These are phyloP conservation scores for Ellobium chinense DNA, from an alignment of 2,888 invertebrate genomes.

Conservation along the genomic window DNA sequence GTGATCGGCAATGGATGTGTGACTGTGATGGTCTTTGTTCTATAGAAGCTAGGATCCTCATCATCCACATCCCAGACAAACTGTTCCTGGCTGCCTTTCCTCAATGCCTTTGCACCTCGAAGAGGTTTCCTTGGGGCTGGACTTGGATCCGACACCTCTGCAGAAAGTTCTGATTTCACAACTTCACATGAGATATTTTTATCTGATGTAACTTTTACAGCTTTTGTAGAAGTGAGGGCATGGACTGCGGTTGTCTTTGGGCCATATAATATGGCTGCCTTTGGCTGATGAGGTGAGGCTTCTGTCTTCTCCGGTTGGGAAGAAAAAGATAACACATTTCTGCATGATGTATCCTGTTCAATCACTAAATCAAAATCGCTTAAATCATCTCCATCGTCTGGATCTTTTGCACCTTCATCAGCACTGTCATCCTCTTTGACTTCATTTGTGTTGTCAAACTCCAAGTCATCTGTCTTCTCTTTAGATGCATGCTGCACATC, in stretches of 20 bases:
- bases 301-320: neutral
- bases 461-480: too few relatives aligned
- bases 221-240: neutral
- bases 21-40: neutral
- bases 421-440: neutral
- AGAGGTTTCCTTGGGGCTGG: slow-evolving; percentile 24
- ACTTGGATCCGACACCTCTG: neutral
- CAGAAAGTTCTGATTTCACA: neutral
- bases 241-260: too few relatives aligned
- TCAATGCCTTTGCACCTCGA: slow-evolving; percentile 39
- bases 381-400: slow-evolving; percentile 29
- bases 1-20: neutral
- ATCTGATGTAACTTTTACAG: too few relatives aligned
- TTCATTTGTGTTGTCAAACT: neutral
- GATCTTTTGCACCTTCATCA: slow-evolving; percentile 22
- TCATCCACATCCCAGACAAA: slow-evolving; percentile 55
- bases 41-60: slow-evolving; percentile 3
- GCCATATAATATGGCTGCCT: neutral
- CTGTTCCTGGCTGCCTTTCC: slow-evolving; percentile 40
- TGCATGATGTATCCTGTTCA: slow-evolving; percentile 34
- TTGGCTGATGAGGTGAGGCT: neutral
- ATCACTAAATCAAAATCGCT: slow-evolving; percentile 40
- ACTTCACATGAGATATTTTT: neutral
- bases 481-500: too few relatives aligned
- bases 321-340: slow-evolving; percentile 10